These are phyloP conservation scores for Mesocentrotus franciscanus DNA, from an alignment of 53 echinoderm and acorn worm genomes.

Conservation along the genomic window DNA sequence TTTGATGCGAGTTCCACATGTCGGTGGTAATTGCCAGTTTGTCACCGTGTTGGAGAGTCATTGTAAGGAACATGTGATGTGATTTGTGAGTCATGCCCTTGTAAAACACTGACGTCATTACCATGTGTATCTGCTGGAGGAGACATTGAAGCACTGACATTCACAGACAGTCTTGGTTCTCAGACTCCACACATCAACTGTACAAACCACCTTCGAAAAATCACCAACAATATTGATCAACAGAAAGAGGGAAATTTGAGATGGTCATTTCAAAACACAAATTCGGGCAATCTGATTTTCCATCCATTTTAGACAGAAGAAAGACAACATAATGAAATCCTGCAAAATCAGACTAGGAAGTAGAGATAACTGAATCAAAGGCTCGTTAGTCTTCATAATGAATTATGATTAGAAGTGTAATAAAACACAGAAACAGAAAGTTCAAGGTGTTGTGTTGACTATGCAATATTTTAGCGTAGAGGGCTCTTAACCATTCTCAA, in stretches of 20 bases:
- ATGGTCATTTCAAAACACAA: not conserved
- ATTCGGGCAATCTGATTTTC: not conserved
- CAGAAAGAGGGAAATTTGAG: not conserved
- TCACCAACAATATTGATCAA: not conserved
- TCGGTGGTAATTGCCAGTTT: conserved; percentile 54
- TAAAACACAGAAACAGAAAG: not conserved
- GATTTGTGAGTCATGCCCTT: conserved; percentile 59
- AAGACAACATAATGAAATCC: too few species aligned
- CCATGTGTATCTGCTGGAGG: conserved; percentile 18
- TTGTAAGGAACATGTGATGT: conserved; percentile 57
- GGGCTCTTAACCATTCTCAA: not conserved
- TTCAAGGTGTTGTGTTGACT: not conserved
- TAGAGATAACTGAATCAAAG: not conserved
- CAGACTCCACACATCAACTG: not conserved
- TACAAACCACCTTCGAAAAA: not conserved
- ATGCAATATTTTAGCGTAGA: not conserved
- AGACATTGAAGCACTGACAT: conserved; percentile 2
- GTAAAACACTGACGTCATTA: conserved; percentile 40
- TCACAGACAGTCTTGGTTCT: not conserved
- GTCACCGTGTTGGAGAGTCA: conserved; percentile 55
- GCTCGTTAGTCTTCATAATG: not conserved
- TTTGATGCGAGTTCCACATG: conserved; percentile 57
- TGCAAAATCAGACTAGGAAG: not conserved
- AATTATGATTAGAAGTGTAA: not conserved
- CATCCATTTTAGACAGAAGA: too few species aligned